Base-by-base conservation (phyloP, 2,888 invertebrate genomes). In the Volucella zonaria region DNA sequence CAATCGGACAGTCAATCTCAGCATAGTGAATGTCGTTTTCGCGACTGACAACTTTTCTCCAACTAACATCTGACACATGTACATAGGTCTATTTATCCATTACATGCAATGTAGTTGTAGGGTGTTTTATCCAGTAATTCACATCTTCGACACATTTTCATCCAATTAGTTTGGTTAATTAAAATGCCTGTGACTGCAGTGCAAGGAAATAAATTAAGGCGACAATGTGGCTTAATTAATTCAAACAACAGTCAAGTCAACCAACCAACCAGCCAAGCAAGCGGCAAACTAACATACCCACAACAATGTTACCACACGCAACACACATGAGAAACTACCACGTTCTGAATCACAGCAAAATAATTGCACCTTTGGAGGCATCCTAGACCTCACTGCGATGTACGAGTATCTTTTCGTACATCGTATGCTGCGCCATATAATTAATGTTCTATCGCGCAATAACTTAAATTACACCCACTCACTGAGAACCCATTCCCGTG, bases 281-380 rank as follows among this genome's bases (percentile, higher is more conserved):
- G 23, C 14, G 23, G 6, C 12, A 18, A 61, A 11, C 31, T 8
- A 43, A 40, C 56, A 12, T 14, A 67, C 9, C 52, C 45, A 40
- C 11, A 52, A 23, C 42, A 59, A 61, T 15, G 8, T 9, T 58
- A 42, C 12, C 42, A 52, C 77, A 75, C 49, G 83, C 83, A 80
- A 71, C 59, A 47, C 31, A 68, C 64, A 73, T 77, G 85, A 68
- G 76, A 81, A 81, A 77, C 51, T 80, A 77, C 45, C 68, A 81
- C 85, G 81, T 81, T 85, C 85, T 77, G 54, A 66, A 77, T 85
- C 68, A 68, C 67, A 68, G 67, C 40, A 47, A 67, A 76, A 45
- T 71, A 85, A 79, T 85, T 80, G 71, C 67, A 45, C 51, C 80
- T 62, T 51, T 31, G 42, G 77, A 66, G 38, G 73, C 47, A 68